A percentile compares a stretch with the other conserved stretches of the same genome.
Evolutionary conservation across 1,140 invertebrate species (phyloP).

Genomic region (Andrena cerasifolii): DNA sequence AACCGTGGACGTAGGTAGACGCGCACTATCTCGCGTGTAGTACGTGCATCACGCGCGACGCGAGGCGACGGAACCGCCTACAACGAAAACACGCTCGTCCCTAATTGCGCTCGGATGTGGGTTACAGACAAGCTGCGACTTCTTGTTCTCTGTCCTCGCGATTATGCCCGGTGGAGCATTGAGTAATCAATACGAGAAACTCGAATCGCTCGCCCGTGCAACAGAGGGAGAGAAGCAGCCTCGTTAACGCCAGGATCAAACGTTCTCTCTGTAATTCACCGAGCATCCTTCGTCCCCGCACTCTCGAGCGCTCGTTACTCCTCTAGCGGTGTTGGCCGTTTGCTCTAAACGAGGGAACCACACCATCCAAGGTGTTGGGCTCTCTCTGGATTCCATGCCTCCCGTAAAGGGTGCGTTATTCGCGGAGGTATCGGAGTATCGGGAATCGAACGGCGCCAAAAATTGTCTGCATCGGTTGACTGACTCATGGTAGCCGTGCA

Average conservation of each 20-base stretch:
- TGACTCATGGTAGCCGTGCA: slow-evolving; percentile 62
- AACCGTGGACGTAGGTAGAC: background rate
- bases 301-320: slow-evolving; percentile 13
- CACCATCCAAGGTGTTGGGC: slow-evolving; percentile 22
- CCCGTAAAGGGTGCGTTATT: no score
- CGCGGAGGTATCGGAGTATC: background rate
- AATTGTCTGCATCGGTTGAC: slow-evolving; percentile 50
- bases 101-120: slow-evolving; percentile 57
- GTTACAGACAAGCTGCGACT: slow-evolving; percentile 35
- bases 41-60: slow-evolving; percentile 25
- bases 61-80: no score
- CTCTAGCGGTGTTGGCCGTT: no score
- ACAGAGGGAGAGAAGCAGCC: background rate
- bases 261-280: slow-evolving; percentile 19
- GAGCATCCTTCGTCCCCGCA: slow-evolving; percentile 10
- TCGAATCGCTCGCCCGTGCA: slow-evolving; percentile 8
- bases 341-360: slow-evolving; percentile 1
- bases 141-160: slow-evolving; percentile 51
- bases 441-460: slow-evolving; percentile 39
- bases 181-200: slow-evolving; percentile 47
- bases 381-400: no score
- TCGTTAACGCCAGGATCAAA: slow-evolving; percentile 41
- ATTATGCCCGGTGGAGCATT: slow-evolving; percentile 45
- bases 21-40: background rate
- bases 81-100: slow-evolving; percentile 46